Base-by-base conservation (phyloP, 2,888 invertebrate species). In the Yponomeuta cagnagella region DNA sequence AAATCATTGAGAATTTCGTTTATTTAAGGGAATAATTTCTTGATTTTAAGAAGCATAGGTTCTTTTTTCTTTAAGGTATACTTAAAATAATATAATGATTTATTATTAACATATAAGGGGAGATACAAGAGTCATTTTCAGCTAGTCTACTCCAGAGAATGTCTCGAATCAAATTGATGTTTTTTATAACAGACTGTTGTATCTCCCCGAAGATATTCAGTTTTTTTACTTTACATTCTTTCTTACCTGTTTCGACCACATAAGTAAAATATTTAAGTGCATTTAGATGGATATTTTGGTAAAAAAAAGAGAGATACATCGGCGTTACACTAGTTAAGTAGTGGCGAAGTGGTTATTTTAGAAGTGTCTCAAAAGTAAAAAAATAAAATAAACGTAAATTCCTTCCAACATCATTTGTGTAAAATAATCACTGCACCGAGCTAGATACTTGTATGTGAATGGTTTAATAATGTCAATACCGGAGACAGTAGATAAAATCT, bases 51-150 rank as follows among this genome's bases (percentile, higher is more conserved):
- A 23, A 63, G 12, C 10, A 70, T 37, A 63, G 23, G 15, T 70
- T 70, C 30, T 63, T 15, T 58, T 58, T 58, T 58, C 15, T 31
- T 69, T 52, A 23, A 63, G 63, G 12, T 63, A 37, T 70, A 70
- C 70, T 68, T 73, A 73, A 72, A 43, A 43, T 43, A 43, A 70
- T 71, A 70, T 72, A 72, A 72, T 70, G 70, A 69, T 71, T 74
- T 72, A 63, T 74, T 73, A 72, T 73, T 64, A 72, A 71, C 52
- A 69, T 12, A 2, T 30, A 12, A 68, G 74, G 74, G 72, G 71
- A 74, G 73, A 74, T 74, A 74, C 74, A 74, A 74, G 72, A 73
- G 74, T 73, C 48, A n/a, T 70, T 71, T 71, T 9, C 63, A 71
- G 37, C 33, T 23, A 68, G 70, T 58, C 72, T 72, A 74, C 72